These are phyloP conservation scores for Lomographa bimaculata DNA, from an alignment of 2,888 invertebrate species.

Conservation along the genomic window DNA sequence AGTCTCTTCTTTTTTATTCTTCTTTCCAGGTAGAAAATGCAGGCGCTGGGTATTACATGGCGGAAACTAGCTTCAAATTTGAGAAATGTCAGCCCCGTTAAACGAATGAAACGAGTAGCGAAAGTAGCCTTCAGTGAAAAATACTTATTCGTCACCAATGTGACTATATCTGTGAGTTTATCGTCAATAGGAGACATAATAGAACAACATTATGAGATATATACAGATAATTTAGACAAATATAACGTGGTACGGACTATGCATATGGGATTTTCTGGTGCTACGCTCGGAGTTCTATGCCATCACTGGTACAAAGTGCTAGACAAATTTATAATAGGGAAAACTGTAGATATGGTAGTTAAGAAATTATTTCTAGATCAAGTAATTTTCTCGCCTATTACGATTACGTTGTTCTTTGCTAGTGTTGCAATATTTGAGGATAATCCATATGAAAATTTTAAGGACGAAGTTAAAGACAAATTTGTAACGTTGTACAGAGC, in stretches of 20 bases:
- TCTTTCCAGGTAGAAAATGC: conserved; percentile 29
- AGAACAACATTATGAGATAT: conserved; percentile 92
- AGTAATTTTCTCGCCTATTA: conserved; percentile 92
- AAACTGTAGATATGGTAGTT: conserved; percentile 85
- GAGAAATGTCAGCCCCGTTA: conserved; percentile 39
- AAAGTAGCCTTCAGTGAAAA: conserved; percentile 85
- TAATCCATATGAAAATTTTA: conserved; percentile 84
- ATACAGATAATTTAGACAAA: conserved; percentile 81
- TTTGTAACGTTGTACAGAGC: conserved; percentile 91
- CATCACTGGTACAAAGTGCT: conserved; percentile 95
- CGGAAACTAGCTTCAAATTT: conserved; percentile 56
- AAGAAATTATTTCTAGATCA: conserved; percentile 95
- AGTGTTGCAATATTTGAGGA: conserved; percentile 91
- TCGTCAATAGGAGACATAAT: conserved; percentile 92
- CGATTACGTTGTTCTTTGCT: conserved; percentile 91
- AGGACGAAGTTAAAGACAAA: conserved; percentile 88
- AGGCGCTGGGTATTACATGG: conserved; percentile 60
- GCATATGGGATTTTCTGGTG: conserved; percentile 92
- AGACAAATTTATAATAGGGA: conserved; percentile 90
- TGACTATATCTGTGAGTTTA: conserved; percentile 89
- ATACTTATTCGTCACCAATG: conserved; percentile 91
- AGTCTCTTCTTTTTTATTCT: too few relatives aligned
- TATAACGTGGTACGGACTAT: conserved; percentile 86
- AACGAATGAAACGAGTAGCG: conserved; percentile 48
- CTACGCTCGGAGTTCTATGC: conserved; percentile 91